phyloP scores from a whole-genome alignment of 2,888 invertebrate species.

The Agrilus mali region DNA sequence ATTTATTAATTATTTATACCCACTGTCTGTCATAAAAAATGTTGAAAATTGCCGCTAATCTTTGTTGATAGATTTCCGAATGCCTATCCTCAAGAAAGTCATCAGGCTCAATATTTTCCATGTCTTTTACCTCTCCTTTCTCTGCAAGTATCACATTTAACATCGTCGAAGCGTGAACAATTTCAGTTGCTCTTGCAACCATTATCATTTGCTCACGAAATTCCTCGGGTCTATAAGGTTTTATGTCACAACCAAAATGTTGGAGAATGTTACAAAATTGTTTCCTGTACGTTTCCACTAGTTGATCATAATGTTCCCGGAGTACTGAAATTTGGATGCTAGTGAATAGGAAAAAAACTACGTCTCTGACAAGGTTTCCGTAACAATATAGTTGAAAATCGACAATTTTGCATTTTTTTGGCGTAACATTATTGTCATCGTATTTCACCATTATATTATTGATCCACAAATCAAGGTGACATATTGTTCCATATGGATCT shows the following conservation, averaged over 20 bases:
- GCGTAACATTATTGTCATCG: slow-evolving; percentile 10
- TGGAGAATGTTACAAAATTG: slow-evolving; percentile 31
- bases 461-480: slow-evolving; percentile 46
- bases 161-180: slow-evolving; percentile 33
- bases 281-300: slow-evolving; percentile 37
- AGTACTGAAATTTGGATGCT: slow-evolving; percentile 33
- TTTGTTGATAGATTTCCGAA: too few relatives aligned
- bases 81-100: too few relatives aligned
- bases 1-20: too few relatives aligned
- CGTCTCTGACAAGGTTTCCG: slow-evolving; percentile 36
- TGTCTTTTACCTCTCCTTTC: slow-evolving; percentile 25
- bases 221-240: slow-evolving; percentile 26
- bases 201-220: slow-evolving; percentile 29
- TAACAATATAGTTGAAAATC: slow-evolving; percentile 44
- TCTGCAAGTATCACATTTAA: slow-evolving; percentile 29
- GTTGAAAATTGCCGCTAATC: too few relatives aligned
- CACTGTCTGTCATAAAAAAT: too few relatives aligned
- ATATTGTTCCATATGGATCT: slow-evolving; percentile 18
- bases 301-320: slow-evolving; percentile 30
- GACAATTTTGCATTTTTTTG: slow-evolving; percentile 31
- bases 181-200: slow-evolving; percentile 25
- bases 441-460: slow-evolving; percentile 42
- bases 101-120: slow-evolving; percentile 17
- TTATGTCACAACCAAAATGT: slow-evolving; percentile 16
- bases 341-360: slow-evolving; percentile 40